These are phyloP conservation scores for Portevinia maculata DNA, from an alignment of 2,888 invertebrate species.

Conservation along the genomic window DNA sequence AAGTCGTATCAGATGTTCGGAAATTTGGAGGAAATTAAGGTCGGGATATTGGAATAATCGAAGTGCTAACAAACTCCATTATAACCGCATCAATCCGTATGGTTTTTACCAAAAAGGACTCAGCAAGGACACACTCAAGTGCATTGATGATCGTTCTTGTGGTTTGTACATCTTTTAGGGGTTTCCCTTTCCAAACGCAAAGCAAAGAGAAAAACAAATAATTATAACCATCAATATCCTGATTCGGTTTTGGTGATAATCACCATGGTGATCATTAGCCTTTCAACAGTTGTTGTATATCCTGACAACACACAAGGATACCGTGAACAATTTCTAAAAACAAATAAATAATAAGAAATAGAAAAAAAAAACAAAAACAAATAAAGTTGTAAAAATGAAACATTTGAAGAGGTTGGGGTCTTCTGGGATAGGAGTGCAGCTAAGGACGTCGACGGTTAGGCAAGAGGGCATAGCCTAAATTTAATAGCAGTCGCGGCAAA, in stretches of 20 bases:
- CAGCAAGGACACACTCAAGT: slow-evolving; percentile 23
- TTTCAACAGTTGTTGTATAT: slow-evolving; percentile 69
- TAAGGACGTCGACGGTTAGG: slow-evolving; percentile 5
- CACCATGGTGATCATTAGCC: slow-evolving; percentile 67
- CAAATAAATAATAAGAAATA: too few relatives aligned
- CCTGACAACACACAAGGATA: slow-evolving; percentile 47
- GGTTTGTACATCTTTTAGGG: slow-evolving; percentile 54
- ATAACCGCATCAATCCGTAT: slow-evolving; percentile 39
- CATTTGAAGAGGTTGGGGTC: slow-evolving; percentile 37
- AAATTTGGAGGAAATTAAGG: slow-evolving; percentile 38
- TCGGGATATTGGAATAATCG: slow-evolving; percentile 11
- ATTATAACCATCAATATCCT: slow-evolving; percentile 48
- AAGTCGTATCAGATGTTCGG: slow-evolving; percentile 72
- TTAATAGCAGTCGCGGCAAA: slow-evolving; percentile 73
- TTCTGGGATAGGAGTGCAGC: background rate
- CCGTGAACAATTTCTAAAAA: slow-evolving; percentile 63
- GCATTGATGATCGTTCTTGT: slow-evolving; percentile 37
- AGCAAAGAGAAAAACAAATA: slow-evolving; percentile 46
- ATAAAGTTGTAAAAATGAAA: slow-evolving; percentile 34
- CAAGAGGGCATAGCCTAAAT: slow-evolving; percentile 62
- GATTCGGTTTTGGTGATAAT: slow-evolving; percentile 44
- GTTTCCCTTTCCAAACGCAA: slow-evolving; percentile 37
- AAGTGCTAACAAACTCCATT: slow-evolving; percentile 27
- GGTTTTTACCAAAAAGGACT: slow-evolving; percentile 40
- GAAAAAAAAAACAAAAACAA: slow-evolving; percentile 49